Conservation (phyloP, 2,797 vertebrate genomes). For the Ctenopoma kingsleyae region DNA sequence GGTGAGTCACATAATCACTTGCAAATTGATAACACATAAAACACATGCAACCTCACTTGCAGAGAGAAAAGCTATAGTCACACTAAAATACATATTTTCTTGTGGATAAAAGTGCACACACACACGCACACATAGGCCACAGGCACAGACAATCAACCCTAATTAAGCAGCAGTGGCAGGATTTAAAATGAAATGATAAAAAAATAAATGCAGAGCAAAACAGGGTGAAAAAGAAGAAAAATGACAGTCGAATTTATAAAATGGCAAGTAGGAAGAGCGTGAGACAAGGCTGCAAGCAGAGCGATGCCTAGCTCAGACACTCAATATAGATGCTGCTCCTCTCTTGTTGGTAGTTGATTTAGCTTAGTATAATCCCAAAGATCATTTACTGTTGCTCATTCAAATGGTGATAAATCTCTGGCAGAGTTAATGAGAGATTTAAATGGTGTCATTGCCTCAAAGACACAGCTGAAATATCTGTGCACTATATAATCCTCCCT, state of each 20-base stretch:
- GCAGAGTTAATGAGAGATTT: conserved; percentile 81
- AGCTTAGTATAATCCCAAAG: conserved; percentile 80
- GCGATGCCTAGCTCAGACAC: conserved; percentile 32
- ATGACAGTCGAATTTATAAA: conserved; percentile 21
- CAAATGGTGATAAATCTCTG: conserved; percentile 77
- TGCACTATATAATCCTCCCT: conserved; percentile 68
- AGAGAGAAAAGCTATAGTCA: conserved; percentile 11
- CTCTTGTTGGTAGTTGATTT: conserved; percentile 78
- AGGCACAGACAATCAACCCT: background rate
- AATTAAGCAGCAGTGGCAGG: background rate
- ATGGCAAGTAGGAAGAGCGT: conserved; percentile 1
- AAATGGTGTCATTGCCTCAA: conserved; percentile 75
- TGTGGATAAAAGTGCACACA: conserved; percentile 14
- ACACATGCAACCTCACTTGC: conserved; percentile 15
- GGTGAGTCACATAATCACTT: conserved; percentile 49
- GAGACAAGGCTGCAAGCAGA: conserved; percentile 20
- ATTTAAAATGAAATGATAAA: conserved; percentile 26
- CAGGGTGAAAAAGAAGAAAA: background rate
- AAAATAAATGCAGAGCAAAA: conserved; percentile 6
- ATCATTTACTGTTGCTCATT: conserved; percentile 80
- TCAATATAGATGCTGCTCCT: conserved; percentile 56
- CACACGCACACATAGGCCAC: background rate
- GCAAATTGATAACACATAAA: conserved; percentile 38
- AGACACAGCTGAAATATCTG: conserved; percentile 75
- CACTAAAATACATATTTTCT: conserved; percentile 1